These are phyloP conservation scores for Tryphoninae sp. DNA, from an alignment of 2,888 invertebrate species.

Conservation along the genomic window DNA sequence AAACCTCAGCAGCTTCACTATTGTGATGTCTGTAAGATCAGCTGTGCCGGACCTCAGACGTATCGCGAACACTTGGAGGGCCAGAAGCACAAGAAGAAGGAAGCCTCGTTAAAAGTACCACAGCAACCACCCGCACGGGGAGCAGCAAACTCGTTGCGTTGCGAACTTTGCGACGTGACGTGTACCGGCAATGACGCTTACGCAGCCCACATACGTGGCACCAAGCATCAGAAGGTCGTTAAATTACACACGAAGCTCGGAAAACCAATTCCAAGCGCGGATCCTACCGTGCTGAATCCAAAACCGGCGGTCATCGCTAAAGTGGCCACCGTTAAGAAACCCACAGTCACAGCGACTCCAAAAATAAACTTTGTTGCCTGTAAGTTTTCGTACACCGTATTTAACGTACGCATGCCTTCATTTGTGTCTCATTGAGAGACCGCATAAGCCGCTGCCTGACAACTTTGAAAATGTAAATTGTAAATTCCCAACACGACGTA, in stretches of 20 bases:
- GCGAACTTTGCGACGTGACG: constrained; percentile 98
- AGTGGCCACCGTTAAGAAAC: constrained; percentile 75
- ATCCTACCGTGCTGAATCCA: constrained; percentile 91
- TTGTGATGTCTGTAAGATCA: constrained; percentile 99
- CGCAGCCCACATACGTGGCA: constrained; percentile 98
- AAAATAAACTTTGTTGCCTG: constrained; percentile 93
- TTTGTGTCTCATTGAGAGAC: too few relatives aligned
- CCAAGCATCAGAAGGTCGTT: constrained; percentile 98
- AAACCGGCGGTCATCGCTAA: constrained; percentile 79
- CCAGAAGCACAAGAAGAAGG: constrained; percentile 99
- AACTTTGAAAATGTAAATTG: too few relatives aligned
- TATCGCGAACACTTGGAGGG: constrained; percentile 98
- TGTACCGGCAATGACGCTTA: constrained; percentile 99
- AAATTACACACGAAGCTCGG: constrained; percentile 98
- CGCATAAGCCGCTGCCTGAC: too few relatives aligned
- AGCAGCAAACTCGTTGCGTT: constrained; percentile 89
- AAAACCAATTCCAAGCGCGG: constrained; percentile 97
- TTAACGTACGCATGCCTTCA: neutral
- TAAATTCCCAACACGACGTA: too few relatives aligned
- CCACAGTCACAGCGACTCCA: constrained; percentile 85
- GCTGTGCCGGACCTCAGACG: constrained; percentile 97
- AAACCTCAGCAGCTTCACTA: constrained; percentile 97
- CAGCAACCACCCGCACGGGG: constrained; percentile 82
- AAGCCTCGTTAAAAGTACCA: constrained; percentile 90
- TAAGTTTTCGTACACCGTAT: constrained; percentile 70